phyloP scores from a whole-genome alignment of 2,888 invertebrate species.

The Tuberolachnus salignus region DNA sequence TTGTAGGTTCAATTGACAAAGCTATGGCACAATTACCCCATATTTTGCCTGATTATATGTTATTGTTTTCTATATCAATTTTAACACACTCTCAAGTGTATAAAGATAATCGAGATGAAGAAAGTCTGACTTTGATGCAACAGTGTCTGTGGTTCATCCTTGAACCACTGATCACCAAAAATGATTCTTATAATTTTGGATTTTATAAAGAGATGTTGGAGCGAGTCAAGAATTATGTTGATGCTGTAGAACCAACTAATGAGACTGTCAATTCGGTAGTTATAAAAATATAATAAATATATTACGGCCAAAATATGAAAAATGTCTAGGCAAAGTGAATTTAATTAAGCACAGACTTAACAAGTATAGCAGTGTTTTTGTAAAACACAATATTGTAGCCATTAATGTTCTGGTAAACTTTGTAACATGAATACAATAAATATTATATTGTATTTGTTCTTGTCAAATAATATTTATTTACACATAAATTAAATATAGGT shows the following conservation, averaged over 20 bases:
- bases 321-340: too few species aligned
- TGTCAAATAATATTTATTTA: too few species aligned
- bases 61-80: conserved; percentile 95
- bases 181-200: conserved; percentile 92
- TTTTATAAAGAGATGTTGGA: conserved; percentile 94
- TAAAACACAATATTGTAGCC: too few species aligned
- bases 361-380: too few species aligned
- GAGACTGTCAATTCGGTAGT: conserved; percentile 82
- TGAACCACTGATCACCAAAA: conserved; percentile 90
- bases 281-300: conserved; percentile 49
- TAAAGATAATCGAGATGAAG: conserved; percentile 76
- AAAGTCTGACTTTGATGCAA: conserved; percentile 79
- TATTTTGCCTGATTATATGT: conserved; percentile 94
- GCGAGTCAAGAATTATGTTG: conserved; percentile 92
- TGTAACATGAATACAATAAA: too few species aligned
- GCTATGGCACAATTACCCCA: conserved; percentile 80
- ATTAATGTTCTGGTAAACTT: too few species aligned
- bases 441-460: too few species aligned
- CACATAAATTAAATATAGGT: too few species aligned
- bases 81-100: conserved; percentile 91
- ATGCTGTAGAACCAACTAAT: conserved; percentile 83
- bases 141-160: conserved; percentile 92
- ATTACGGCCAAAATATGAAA: not conserved
- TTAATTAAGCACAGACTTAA: too few species aligned
- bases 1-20: conserved; percentile 68